These are phyloP conservation scores for Haliclona indistincta DNA, from an alignment of 37 sponge, comb jelly and placozoan genomes.

Conservation along the genomic window DNA sequence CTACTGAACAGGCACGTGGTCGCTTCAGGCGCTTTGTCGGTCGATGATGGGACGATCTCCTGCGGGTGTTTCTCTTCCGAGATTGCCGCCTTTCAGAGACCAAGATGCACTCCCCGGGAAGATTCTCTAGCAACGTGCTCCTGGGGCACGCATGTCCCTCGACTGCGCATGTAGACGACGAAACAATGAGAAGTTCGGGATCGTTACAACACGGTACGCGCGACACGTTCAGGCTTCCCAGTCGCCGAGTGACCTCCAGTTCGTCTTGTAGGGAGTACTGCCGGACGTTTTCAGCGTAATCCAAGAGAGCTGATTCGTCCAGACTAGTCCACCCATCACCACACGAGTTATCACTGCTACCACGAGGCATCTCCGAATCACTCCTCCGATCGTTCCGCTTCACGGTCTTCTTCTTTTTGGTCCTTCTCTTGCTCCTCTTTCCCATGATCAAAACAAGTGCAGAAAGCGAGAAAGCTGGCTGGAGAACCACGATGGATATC, in stretches of 20 bases:
- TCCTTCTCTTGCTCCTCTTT: background rate
- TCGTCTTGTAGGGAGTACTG: slow-evolving; percentile 6
- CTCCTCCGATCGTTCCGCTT: background rate
- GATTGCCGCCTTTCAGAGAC: slow-evolving; percentile 5
- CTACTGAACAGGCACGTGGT: too few relatives aligned
- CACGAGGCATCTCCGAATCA: background rate
- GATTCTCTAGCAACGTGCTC: too few relatives aligned
- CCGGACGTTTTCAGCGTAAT: background rate
- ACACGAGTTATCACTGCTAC: too few relatives aligned
- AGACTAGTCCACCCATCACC: background rate
- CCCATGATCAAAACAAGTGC: too few relatives aligned
- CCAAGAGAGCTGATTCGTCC: background rate
- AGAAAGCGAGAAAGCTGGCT: too few relatives aligned
- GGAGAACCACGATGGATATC: too few relatives aligned
- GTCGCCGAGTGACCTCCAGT: slow-evolving; percentile 51
- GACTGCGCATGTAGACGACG: too few relatives aligned
- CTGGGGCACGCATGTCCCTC: too few relatives aligned
- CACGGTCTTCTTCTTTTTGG: background rate
- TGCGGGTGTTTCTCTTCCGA: slow-evolving; percentile 1
- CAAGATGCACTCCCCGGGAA: too few relatives aligned
- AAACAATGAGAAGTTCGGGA: too few relatives aligned
- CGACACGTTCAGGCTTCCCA: slow-evolving; percentile 57
- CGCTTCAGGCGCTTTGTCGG: slow-evolving; percentile 24
- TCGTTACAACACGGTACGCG: too few relatives aligned
- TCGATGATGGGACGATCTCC: slow-evolving; percentile 13